Base-by-base conservation (phyloP, 2,888 invertebrate genomes). In the Mamestra brassicae region DNA sequence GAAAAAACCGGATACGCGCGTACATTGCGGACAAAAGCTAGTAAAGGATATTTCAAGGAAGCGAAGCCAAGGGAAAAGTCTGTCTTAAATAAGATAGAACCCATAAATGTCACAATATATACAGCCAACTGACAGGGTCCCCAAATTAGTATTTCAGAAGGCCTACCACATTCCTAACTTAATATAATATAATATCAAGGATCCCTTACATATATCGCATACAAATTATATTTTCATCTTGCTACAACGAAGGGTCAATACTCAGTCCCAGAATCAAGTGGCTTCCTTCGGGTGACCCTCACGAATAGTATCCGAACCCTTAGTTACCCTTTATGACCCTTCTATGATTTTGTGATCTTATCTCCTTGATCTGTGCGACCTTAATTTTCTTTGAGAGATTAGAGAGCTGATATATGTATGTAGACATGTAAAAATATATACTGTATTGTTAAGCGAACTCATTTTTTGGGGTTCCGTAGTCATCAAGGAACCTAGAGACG, bases 341-440 rank as follows among this genome's bases (percentile, higher is more conserved):
- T 47, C 17, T 52, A 63, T 63, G 80, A 60, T 74, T 54, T 45
- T 34, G 11, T 36, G 26, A 72, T 45, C 54, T 47, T 65, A 65
- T 52, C 47, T 54, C 54, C 55, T 79, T 72, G 61, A 69, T 80
- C 80, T 79, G 11, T 10, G 3, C 7, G 47, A 58, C 61, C 80
- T 73, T 67, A 38, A 72, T 83, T 78, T 80, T 72, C 38, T 71
- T 78, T 78, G 67, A 55, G 7, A 52, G 42, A 63, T 74, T 34
- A 63, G 26, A 11, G 45, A 45, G 2, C 26, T 66, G 2, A 15
- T 58, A 10, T 45, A 17, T 17, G 26, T 26, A 1, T 26, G 26
- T 26, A 26, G 26, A 26, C 0, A 17, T 8, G 36, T 60, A 17
- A 17, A 58, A 47, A 47, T 47, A 47, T 42, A 42, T 42, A 7